Base-by-base conservation (phyloP, 2,888 invertebrate species). In the Automeris io region DNA sequence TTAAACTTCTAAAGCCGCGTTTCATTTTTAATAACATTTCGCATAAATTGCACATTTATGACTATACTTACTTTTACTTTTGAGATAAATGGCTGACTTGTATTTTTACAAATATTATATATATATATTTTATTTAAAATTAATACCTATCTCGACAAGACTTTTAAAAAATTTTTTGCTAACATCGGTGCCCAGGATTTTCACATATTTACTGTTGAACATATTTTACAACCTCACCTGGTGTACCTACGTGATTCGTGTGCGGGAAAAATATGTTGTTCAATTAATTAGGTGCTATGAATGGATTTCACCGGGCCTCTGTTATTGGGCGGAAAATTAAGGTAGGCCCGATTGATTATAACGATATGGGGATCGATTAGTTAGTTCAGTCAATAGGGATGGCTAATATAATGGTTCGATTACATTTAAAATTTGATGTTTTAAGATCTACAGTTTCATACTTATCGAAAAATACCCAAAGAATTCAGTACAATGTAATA, bases 221-320 rank as follows among this genome's bases (percentile, higher is more conserved):
- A 73, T 75, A 70, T 65, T 61, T 75, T 71, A 70, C 59, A 64
- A 70, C 74, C 66, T 73, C 75, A 75, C 75, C 73, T 73, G 76
- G 53, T 53, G 49, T 51, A 50, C 52, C 61, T 65, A 75, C 72
- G 72, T 69, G 77, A 70, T 66, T 59, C 57, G 68, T 59, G 62
- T 76, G 46, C 37, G 33, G 49, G 59, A 49, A 57, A 78, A 72
- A 76, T 76, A 76, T 76, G 69, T 64, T 64, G 58, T 57, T 61
- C 75, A 71, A 78, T 79, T 78, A 79, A 79, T 80, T 74, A 75
- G 67, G 61, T 60, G 72, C 71, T 76, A 72, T 67, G 65, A 69
- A 75, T 70, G 75, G 76, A 73, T 75, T 70, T 63, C 57, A 61
- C 57, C 52, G 57, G 62, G 55, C 46, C 44, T 49, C 55, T 61